Evolutionary conservation across 2,797 vertebrate genomes (phyloP), one percentile per base, ranked within the genome.

Genomic region (Protosalanx chinensis): DNA sequence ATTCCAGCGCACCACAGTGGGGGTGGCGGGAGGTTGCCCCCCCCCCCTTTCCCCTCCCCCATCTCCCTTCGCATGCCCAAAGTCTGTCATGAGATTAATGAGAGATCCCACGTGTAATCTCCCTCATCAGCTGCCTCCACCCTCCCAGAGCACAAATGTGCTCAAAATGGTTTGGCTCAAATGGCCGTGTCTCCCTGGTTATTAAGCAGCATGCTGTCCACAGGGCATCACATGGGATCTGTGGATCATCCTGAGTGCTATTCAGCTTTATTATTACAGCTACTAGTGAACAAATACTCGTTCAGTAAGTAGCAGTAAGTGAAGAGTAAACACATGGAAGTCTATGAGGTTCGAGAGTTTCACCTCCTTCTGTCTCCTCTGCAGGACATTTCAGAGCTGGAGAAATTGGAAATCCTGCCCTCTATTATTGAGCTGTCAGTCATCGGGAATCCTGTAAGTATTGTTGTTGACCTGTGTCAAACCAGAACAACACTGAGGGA

Each of bases 381-480:
- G 65, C 73, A 96, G 94, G 94, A 96, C 61, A 82, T 94, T 23
- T 62, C 88, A 65, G 94, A 96, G 87, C 85, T 95, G 69, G 93
- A 96, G 75, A 97, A 96, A 82, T 88, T 96, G 70, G 91, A 94
- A 30, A 83, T 78, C 72, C 89, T 96, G 75, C 89, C 93, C 61
- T 93, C 89, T 12, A 88, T 96, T 77, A 88, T 77, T 18, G 94
- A 96, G 76, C 92, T 97, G 76, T 95, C 94, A 78, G 78, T 96
- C 71, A 79, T 90, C 37, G 89, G 93, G 68, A 97, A 98, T 86
- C 93, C 94, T 33, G 95, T 94, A 68, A 96, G 93, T 94, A 82
- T 74, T 41, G 60, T 29, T 20, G 27, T 16, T 49, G 12, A 13
- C 56, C 67, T 58, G 10, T 6, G 41, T 80, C 16, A 68, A 27